Conservation (phyloP, 2,888 invertebrate genomes). For the Drosophila cognata region DNA sequence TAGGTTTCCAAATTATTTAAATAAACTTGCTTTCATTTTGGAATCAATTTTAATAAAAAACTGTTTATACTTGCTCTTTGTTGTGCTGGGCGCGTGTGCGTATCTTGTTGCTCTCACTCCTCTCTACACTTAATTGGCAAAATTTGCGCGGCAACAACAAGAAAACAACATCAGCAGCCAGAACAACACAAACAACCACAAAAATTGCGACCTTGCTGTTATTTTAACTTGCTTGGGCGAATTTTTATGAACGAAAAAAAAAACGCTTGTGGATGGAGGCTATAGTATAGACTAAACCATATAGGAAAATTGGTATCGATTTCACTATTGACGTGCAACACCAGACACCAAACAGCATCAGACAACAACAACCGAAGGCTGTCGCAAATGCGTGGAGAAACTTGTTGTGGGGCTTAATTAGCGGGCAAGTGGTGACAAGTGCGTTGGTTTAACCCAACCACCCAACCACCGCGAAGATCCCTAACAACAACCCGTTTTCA, state of each 20-base stretch:
- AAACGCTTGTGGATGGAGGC: conserved; percentile 14
- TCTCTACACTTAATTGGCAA: conserved; percentile 58
- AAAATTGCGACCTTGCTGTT: conserved; percentile 62
- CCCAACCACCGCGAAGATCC: neutral
- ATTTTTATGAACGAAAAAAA: conserved; percentile 15
- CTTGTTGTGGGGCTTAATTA: conserved; percentile 68
- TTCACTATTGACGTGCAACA: conserved; percentile 54
- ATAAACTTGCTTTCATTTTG: conserved; percentile 55
- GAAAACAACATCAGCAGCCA: neutral
- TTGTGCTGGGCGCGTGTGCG: conserved; percentile 10
- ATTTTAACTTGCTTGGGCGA: conserved; percentile 35
- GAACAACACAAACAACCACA: conserved; percentile 31
- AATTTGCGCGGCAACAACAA: conserved; percentile 18
- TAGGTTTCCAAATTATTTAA: conserved; percentile 35
- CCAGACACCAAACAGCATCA: conserved; percentile 23
- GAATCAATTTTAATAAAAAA: conserved; percentile 34
- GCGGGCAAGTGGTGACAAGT: conserved; percentile 60
- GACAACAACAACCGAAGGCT: conserved; percentile 4
- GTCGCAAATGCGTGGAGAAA: conserved; percentile 38
- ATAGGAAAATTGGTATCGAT: conserved; percentile 67
- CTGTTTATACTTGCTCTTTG: conserved; percentile 43
- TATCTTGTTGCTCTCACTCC: conserved; percentile 35
- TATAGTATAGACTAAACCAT: conserved; percentile 53
- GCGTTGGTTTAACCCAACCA: conserved; percentile 41
- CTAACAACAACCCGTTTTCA: conserved; percentile 47